These are phyloP conservation scores for Atherinosoma microstoma DNA, from an alignment of 2,797 vertebrate genomes.

Conservation along the genomic window DNA sequence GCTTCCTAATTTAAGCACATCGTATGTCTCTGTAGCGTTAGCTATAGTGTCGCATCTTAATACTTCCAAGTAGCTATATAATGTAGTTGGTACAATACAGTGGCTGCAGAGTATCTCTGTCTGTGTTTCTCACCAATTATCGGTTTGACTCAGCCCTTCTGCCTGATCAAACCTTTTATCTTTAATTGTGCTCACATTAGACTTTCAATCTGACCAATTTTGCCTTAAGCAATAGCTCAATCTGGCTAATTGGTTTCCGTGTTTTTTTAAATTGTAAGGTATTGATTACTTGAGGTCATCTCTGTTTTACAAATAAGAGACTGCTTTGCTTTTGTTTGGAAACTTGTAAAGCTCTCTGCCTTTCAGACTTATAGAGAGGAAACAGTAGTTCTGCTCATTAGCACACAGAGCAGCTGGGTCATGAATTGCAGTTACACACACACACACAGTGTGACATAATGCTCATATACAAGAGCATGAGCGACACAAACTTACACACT, in stretches of 20 bases:
- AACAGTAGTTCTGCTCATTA: constrained; percentile 58
- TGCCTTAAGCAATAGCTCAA: constrained; percentile 79
- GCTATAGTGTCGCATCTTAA: not conserved
- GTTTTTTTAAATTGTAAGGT: constrained; percentile 81
- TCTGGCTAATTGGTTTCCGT: constrained; percentile 83
- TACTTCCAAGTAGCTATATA: not conserved
- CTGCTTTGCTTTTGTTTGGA: constrained; percentile 74
- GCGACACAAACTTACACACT: constrained; percentile 38
- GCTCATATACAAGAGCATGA: constrained; percentile 12
- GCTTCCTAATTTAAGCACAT: too few relatives aligned
- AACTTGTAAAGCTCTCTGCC: constrained; percentile 65
- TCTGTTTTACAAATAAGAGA: constrained; percentile 75
- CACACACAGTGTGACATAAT: constrained; percentile 20
- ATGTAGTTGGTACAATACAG: constrained; percentile 2
- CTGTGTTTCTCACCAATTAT: constrained; percentile 68
- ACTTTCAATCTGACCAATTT: constrained; percentile 77
- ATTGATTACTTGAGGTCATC: constrained; percentile 82
- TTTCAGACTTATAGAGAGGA: constrained; percentile 46
- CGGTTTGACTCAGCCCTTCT: constrained; percentile 77
- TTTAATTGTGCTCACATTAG: constrained; percentile 79
- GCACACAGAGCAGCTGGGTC: constrained; percentile 51
- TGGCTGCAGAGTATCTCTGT: constrained; percentile 29
- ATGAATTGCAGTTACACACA: constrained; percentile 49
- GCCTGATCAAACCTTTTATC: constrained; percentile 81
- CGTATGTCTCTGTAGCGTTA: not conserved